These are phyloP conservation scores for Ranitomeya variabilis DNA, from an alignment of 2,113 vertebrate genomes.

Conservation along the genomic window DNA sequence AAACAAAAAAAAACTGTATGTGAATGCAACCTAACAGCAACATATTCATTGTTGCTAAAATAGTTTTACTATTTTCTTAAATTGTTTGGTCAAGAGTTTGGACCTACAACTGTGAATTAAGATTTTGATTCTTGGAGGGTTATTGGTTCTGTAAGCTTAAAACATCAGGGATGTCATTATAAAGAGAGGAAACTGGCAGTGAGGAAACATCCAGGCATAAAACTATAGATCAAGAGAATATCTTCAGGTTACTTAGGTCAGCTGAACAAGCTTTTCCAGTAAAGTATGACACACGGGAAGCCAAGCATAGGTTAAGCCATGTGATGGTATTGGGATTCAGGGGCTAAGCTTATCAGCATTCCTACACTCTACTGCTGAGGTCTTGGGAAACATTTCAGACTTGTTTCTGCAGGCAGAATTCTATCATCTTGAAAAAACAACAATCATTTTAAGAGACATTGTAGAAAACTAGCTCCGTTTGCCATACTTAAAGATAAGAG, in stretches of 20 bases:
- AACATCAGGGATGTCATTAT: conserved; percentile 37
- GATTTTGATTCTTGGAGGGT: conserved; percentile 22
- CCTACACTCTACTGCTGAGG: neutral
- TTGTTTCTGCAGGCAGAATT: conserved; percentile 19
- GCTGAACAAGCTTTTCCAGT: conserved; percentile 6
- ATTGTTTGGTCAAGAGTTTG: neutral
- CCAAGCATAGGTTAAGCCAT: conserved; percentile 38
- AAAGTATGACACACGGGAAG: neutral
- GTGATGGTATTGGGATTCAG: conserved; percentile 13
- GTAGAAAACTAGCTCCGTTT: conserved; percentile 36
- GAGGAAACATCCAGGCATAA: conserved; percentile 50
- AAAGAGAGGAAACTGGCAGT: conserved; percentile 35
- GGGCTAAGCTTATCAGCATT: conserved; percentile 13
- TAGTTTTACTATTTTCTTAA: neutral
- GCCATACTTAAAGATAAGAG: conserved; percentile 36
- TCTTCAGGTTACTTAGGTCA: conserved; percentile 40
- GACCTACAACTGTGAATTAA: conserved; percentile 10
- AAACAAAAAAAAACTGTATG: too few relatives aligned
- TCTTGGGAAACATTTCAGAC: conserved; percentile 16
- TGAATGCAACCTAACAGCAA: neutral
- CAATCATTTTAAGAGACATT: conserved; percentile 34
- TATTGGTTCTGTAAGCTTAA: neutral
- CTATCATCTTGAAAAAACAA: conserved; percentile 14
- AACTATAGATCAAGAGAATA: conserved; percentile 39
- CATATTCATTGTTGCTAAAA: neutral